Evolutionary conservation across 1,140 invertebrate species (phyloP), one percentile per base, ranked within the genome.

Genomic region (Ridgeia piscesae): DNA sequence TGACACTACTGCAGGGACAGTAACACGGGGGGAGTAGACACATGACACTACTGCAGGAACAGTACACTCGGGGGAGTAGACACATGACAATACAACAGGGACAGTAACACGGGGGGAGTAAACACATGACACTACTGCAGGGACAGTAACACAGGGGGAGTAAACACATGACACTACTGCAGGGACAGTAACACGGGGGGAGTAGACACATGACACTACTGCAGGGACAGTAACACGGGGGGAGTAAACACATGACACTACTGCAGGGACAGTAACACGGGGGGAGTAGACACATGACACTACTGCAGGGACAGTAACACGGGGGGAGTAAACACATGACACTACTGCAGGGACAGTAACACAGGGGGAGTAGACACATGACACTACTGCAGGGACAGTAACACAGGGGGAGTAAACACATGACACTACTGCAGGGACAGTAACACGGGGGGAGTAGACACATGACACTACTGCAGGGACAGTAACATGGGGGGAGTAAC

Each of bases 221-320:
- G 88, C 88, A 89, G 8, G 34, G n/a, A 89, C 88, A 89, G n/a
- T n/a, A n/a, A 89, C 42, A 42, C n/a, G n/a, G n/a, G n/a, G n/a
- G n/a, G 42, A 42, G 42, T 42, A 42, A 42, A 42, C 42, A 42
- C 42, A 42, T 42, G 42, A 42, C 11, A 42, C 42, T 42, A 42
- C 11, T 4, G 11, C 42, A 42, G 42, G 42, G 42, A 42, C 42
- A 42, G 34, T 6, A 4, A 89, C n/a, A n/a, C n/a, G n/a, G n/a
- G n/a, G n/a, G 17, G 34, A 8, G 34, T 89, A 89, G 17, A 89
- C 34, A 89, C 34, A 2, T 89, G n/a, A 33, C 17, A 34, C n/a
- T n/a, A 33, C 42, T 42, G 42, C 42, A 42, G 42, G 42, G 42
- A 42, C 42, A 42, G 42, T 6, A 11, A 11, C 4, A 42, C 42